Evolutionary conservation across 2,797 vertebrate genomes (phyloP).

Genomic region (Hydrolagus colliei): DNA sequence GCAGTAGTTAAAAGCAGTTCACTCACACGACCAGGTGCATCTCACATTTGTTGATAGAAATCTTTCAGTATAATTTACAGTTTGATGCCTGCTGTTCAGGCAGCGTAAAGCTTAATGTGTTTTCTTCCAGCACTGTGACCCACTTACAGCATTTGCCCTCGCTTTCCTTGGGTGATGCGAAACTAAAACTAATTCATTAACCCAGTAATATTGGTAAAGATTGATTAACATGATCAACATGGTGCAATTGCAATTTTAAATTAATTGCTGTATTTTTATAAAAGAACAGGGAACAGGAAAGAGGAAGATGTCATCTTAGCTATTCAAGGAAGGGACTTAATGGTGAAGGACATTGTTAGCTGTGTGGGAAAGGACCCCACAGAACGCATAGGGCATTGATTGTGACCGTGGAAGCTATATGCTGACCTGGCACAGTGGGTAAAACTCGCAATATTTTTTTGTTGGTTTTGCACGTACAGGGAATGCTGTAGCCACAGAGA

Average conservation of each 20-base stretch:
- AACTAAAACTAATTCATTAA: background rate
- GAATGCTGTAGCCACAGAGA: conserved; percentile 75
- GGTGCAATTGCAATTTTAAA: background rate
- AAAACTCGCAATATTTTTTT: background rate
- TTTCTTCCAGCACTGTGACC: background rate
- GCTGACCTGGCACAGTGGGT: too few relatives aligned
- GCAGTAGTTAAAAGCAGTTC: conserved; percentile 78
- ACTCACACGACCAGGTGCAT: conserved; percentile 80
- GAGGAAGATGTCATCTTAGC: too few relatives aligned
- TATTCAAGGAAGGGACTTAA: background rate
- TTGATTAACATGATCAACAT: background rate
- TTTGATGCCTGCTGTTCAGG: background rate
- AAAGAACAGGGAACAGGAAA: background rate
- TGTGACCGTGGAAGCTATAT: background rate
- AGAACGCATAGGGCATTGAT: background rate
- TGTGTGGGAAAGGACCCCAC: background rate
- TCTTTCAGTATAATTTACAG: background rate
- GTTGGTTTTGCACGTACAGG: conserved; percentile 49
- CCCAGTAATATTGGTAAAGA: background rate
- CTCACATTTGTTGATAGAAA: background rate
- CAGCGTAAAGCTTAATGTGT: background rate
- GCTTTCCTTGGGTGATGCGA: too few relatives aligned
- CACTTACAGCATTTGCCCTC: background rate
- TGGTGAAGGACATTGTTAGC: background rate
- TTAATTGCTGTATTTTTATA: background rate